A percentile compares a stretch with the other conserved stretches of the same genome.
These are phyloP conservation scores for Drosophila demipolita DNA, from an alignment of 2,888 invertebrate genomes.

Conservation along the genomic window DNA sequence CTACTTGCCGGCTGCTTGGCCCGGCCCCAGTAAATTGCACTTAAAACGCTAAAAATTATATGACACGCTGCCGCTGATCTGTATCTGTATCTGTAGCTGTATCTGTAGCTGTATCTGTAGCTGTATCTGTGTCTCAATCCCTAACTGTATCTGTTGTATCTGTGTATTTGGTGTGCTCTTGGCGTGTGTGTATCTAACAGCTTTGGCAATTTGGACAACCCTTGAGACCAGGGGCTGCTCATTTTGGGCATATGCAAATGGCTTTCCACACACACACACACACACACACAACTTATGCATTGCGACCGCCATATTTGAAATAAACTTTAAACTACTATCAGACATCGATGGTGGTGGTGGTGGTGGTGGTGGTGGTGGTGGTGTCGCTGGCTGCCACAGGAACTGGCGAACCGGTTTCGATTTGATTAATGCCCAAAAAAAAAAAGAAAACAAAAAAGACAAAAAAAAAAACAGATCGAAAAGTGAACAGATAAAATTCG, in stretches of 20 bases:
- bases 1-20: constrained; percentile 32
- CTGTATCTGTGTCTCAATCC: constrained; percentile 16
- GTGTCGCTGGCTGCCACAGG: constrained; percentile 39
- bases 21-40: constrained; percentile 66
- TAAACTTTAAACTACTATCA: constrained; percentile 75
- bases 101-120: constrained; percentile 14
- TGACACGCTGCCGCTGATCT: constrained; percentile 63
- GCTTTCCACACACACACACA: constrained; percentile 1
- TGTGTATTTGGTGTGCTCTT: not conserved
- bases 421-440: constrained; percentile 71
- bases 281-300: constrained; percentile 1
- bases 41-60: constrained; percentile 79
- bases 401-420: constrained; percentile 68
- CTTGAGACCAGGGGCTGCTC: constrained; percentile 58
- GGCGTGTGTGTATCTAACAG: constrained; percentile 55
- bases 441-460: constrained; percentile 12
- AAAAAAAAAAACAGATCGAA: constrained; percentile 5
- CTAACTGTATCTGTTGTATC: constrained; percentile 6
- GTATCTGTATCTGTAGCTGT: constrained; percentile 20
- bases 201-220: constrained; percentile 64
- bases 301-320: constrained; percentile 74
- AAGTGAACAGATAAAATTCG: constrained; percentile 6
- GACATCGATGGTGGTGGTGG: constrained; percentile 26
- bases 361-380: constrained; percentile 8
- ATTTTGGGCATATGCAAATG: constrained; percentile 75